phyloP scores from a whole-genome alignment of 1,140 invertebrate genomes.

The Planococcus citri region DNA sequence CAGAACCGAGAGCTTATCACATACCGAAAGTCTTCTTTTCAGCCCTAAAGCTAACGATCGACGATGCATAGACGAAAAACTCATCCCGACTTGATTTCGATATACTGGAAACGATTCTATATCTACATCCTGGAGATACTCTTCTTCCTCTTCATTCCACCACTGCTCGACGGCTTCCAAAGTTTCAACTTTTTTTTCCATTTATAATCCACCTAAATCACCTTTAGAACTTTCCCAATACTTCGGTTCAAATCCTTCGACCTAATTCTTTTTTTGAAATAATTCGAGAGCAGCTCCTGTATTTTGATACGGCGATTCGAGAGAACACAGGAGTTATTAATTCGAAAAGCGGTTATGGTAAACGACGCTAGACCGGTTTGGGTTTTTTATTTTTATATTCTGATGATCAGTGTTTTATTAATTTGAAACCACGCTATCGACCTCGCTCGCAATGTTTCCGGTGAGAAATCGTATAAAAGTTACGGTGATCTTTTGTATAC shows the following conservation, averaged over 20 bases:
- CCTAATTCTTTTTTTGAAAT: neutral
- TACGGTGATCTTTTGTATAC: neutral
- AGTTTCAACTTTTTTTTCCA: too few species aligned
- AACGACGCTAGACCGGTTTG: neutral
- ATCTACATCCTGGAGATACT: too few species aligned
- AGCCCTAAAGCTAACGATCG: neutral
- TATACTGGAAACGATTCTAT: too few species aligned
- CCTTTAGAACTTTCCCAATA: neutral
- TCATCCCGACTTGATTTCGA: neutral
- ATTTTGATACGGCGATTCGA: neutral
- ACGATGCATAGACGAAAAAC: neutral
- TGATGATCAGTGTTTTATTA: neutral
- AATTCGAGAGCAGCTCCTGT: neutral
- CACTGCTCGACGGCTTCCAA: too few species aligned
- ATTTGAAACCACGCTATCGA: neutral
- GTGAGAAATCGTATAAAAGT: neutral
- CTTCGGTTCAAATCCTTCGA: neutral
- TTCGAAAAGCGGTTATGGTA: neutral
- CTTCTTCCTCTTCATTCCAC: too few species aligned
- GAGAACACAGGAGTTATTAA: neutral
- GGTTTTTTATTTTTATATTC: neutral
- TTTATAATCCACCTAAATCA: too few species aligned
- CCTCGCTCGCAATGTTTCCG: neutral
- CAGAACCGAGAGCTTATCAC: too few species aligned
- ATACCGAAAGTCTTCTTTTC: neutral